phyloP scores from a whole-genome alignment of 2,888 invertebrate genomes.

The Chirona hameri region DNA sequence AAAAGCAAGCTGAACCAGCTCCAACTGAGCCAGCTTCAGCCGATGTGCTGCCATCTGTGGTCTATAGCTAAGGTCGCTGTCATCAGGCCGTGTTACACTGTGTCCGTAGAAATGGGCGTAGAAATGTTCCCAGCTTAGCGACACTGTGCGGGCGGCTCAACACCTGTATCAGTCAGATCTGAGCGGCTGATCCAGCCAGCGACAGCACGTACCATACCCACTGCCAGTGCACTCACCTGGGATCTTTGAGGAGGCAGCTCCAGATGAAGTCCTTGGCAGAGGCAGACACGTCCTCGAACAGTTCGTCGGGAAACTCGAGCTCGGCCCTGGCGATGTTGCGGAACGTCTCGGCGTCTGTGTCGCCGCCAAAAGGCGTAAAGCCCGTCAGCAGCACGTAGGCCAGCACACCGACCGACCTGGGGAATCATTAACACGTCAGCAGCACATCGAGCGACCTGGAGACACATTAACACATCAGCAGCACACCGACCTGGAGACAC shows the following conservation, averaged over 20 bases:
- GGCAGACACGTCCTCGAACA: constrained; percentile 59
- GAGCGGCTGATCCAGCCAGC: neutral
- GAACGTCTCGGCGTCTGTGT: constrained; percentile 64
- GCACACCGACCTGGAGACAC: too few relatives aligned
- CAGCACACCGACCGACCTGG: constrained; percentile 55
- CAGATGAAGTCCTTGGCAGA: constrained; percentile 62
- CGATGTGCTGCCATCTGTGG: too few relatives aligned
- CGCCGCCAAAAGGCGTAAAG: constrained; percentile 64
- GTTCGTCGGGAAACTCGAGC: constrained; percentile 62
- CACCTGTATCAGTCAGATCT: neutral
- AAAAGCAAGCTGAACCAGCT: too few relatives aligned
- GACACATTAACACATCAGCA: too few relatives aligned
- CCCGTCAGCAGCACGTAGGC: constrained; percentile 64
- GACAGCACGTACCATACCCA: too few relatives aligned
- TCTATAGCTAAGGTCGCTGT: too few relatives aligned
- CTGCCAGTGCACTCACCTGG: constrained; percentile 50
- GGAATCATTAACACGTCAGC: too few relatives aligned
- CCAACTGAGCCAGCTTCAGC: too few relatives aligned
- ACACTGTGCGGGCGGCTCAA: neutral
- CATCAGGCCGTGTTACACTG: too few relatives aligned
- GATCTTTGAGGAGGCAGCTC: constrained; percentile 57
- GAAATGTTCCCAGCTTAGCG: too few relatives aligned
- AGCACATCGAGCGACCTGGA: too few relatives aligned
- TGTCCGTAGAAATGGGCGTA: too few relatives aligned
- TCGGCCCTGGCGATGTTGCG: constrained; percentile 61